A percentile compares a stretch with the other conserved stretches of the same genome.
Conservation (phyloP, 2,113 vertebrate species). For the Gadus chalcogrammus region DNA sequence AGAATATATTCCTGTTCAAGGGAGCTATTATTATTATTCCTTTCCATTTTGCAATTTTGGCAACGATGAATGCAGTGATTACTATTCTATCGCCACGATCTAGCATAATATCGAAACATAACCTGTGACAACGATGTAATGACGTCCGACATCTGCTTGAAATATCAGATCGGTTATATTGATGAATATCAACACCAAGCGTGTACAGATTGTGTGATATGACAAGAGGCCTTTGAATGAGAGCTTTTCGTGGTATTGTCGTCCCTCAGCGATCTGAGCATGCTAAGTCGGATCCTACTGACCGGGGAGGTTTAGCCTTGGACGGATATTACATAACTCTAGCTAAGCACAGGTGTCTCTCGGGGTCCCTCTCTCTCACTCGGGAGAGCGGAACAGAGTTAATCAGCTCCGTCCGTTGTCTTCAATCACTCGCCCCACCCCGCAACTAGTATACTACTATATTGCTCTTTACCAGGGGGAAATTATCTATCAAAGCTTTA, state of each 20-base stretch:
- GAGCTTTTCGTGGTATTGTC: constrained; percentile 21
- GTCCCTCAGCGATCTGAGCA: constrained; percentile 1
- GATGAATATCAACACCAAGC: too few species aligned
- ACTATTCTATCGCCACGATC: constrained; percentile 14
- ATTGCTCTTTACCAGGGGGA: constrained; percentile 52
- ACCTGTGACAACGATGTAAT: too few species aligned
- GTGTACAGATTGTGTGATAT: neutral
- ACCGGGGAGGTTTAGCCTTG: constrained; percentile 12
- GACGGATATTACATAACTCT: neutral
- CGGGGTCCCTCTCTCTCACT: constrained; percentile 10
- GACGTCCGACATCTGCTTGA: constrained; percentile 5
- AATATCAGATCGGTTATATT: constrained; percentile 19
- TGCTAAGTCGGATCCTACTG: constrained; percentile 2
- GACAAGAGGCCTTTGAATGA: constrained; percentile 33
- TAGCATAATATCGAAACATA: too few species aligned
- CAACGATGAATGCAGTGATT: constrained; percentile 17
- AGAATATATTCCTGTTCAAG: too few species aligned
- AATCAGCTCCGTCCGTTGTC: constrained; percentile 47
- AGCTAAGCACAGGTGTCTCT: too few species aligned
- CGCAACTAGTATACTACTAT: constrained; percentile 27
- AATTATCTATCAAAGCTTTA: neutral
- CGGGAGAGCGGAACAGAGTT: constrained; percentile 46
- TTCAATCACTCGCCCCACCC: constrained; percentile 43
- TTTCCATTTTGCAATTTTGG: constrained; percentile 19
- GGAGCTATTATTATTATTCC: neutral